These are phyloP conservation scores for Phasianus colchicus DNA, from an alignment of 2,113 vertebrate genomes.

Conservation along the genomic window DNA sequence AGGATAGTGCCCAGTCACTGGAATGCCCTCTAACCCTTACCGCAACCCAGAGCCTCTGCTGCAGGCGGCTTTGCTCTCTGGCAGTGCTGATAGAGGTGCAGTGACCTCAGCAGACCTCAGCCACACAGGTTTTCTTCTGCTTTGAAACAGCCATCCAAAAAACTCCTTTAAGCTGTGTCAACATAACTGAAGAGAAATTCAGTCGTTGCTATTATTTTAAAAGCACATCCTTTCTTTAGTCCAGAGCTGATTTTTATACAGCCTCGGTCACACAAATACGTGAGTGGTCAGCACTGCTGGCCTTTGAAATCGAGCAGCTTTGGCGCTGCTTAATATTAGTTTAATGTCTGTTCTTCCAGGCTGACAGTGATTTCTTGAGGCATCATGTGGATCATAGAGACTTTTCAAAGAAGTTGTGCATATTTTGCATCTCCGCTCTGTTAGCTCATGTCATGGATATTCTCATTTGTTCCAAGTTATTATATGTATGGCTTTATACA, in stretches of 20 bases:
- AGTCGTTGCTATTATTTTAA: neutral
- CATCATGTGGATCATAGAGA: neutral
- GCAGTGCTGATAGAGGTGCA: neutral
- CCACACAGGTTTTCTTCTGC: neutral
- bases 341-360: neutral
- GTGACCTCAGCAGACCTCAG: neutral
- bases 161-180: neutral
- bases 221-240: neutral
- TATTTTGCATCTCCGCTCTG: neutral
- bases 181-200: neutral
- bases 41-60: neutral
- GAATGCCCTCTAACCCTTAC: neutral
- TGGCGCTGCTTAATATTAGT: neutral
- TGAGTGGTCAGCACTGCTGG: neutral
- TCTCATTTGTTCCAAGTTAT: constrained; percentile 8
- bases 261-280: fast-evolving
- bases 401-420: neutral
- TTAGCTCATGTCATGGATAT: neutral
- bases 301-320: neutral
- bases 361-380: neutral
- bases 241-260: neutral
- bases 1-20: neutral
- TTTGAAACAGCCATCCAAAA: neutral
- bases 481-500: neutral
- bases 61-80: neutral